Evolutionary conservation across 2,113 vertebrate species (phyloP).

Genomic region (Brachionichthys hirsutus): DNA sequence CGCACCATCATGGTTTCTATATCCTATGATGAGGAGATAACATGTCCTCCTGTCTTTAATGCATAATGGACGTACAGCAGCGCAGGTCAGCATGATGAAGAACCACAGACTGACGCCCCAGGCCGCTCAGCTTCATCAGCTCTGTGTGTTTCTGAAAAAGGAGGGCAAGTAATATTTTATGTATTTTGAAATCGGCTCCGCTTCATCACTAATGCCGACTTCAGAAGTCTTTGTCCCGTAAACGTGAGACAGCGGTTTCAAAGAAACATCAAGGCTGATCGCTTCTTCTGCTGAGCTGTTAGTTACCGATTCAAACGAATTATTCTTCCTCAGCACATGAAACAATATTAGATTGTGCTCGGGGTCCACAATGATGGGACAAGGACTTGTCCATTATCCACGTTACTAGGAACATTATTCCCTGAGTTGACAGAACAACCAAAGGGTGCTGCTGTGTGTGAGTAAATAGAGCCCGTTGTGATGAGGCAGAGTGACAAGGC

Average conservation of each 20-base stretch:
- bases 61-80: too few species aligned
- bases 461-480: constrained; percentile 14
- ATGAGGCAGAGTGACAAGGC: constrained; percentile 21
- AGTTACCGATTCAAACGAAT: constrained; percentile 6
- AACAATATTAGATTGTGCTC: constrained; percentile 7
- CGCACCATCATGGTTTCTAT: too few species aligned
- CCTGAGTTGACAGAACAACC: constrained; percentile 23
- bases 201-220: not conserved
- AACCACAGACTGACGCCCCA: too few species aligned
- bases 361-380: constrained; percentile 1
- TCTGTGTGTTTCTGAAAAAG: too few species aligned
- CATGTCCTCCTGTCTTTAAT: too few species aligned
- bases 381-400: not conserved
- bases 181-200: not conserved
- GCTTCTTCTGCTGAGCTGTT: constrained; percentile 7
- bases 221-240: not conserved
- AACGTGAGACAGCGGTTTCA: not conserved
- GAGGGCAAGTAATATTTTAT: too few species aligned
- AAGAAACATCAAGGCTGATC: not conserved
- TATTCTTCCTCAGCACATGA: constrained; percentile 20
- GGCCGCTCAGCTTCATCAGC: not conserved
- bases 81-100: too few species aligned
- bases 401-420: constrained; percentile 6
- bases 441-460: constrained; percentile 3
- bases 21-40: too few species aligned